Conservation (phyloP, 2,113 vertebrate genomes). For the Campylorhamphus procurvoides region DNA sequence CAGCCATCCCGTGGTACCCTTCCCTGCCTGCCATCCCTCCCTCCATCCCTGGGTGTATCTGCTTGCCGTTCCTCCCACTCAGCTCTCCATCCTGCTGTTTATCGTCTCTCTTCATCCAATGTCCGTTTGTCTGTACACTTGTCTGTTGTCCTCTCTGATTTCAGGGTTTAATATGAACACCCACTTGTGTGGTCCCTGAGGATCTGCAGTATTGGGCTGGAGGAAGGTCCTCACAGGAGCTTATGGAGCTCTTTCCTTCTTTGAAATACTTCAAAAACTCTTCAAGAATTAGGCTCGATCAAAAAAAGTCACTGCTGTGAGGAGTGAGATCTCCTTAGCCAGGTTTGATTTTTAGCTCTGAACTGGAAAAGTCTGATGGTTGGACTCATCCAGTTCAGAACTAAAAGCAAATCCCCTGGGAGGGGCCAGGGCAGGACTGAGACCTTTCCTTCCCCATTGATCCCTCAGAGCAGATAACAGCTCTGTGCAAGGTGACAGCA, state of each 20-base stretch:
- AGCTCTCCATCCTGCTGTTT: not conserved
- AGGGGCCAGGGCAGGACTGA: not conserved
- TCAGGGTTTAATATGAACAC: not conserved
- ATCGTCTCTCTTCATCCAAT: not conserved
- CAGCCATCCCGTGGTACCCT: accelerated
- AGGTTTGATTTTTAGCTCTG: not conserved
- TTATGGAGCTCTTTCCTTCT: accelerated
- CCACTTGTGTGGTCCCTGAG: not conserved
- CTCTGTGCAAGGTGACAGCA: not conserved
- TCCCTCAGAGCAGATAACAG: not conserved
- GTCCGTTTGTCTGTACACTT: accelerated
- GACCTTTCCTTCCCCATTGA: accelerated
- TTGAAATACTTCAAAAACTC: accelerated
- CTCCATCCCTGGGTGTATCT: not conserved
- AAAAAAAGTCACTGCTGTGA: not conserved
- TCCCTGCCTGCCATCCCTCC: not conserved
- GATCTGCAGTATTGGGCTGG: not conserved
- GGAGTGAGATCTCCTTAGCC: not conserved
- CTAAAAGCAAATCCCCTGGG: not conserved
- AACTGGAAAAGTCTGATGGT: not conserved
- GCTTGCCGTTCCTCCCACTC: not conserved
- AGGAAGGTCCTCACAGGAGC: not conserved
- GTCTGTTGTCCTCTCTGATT: not conserved
- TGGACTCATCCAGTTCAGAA: too few relatives aligned
- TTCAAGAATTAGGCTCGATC: not conserved